Conservation (phyloP, 35 echinoderm and acorn worm species). For the Apostichopus parvimensis region DNA sequence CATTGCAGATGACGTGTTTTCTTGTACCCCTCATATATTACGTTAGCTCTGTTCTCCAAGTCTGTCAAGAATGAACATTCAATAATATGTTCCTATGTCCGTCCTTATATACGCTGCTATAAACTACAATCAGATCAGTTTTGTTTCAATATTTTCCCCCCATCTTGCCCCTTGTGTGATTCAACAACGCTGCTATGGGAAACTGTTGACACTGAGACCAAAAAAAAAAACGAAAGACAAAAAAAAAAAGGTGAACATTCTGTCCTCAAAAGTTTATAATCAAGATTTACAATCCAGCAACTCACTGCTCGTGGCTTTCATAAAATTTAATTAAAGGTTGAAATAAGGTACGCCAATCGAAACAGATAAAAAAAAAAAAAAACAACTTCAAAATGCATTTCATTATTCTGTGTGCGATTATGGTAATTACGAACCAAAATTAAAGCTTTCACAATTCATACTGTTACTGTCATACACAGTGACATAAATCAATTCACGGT, state of each 20-base stretch:
- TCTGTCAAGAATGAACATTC: no score
- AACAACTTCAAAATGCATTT: background rate
- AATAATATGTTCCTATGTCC: no score
- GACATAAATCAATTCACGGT: conserved; percentile 7
- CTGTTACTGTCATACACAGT: background rate
- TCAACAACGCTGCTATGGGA: no score
- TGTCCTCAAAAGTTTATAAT: background rate
- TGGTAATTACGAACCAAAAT: background rate
- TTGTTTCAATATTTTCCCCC: no score
- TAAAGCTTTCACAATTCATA: background rate
- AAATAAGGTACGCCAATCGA: background rate
- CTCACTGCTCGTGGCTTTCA: background rate
- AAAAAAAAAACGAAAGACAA: background rate
- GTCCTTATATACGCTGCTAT: no score
- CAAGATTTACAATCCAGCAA: background rate
- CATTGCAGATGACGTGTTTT: no score
- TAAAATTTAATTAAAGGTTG: background rate
- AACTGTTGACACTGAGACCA: background rate
- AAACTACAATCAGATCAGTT: no score
- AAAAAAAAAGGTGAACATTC: background rate
- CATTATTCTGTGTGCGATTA: background rate
- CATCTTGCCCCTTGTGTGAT: no score
- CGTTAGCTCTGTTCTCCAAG: no score
- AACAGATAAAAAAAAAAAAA: background rate
- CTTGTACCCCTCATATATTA: no score